These are phyloP conservation scores for Vanessa cardui DNA, from an alignment of 2,888 invertebrate genomes.

Conservation along the genomic window DNA sequence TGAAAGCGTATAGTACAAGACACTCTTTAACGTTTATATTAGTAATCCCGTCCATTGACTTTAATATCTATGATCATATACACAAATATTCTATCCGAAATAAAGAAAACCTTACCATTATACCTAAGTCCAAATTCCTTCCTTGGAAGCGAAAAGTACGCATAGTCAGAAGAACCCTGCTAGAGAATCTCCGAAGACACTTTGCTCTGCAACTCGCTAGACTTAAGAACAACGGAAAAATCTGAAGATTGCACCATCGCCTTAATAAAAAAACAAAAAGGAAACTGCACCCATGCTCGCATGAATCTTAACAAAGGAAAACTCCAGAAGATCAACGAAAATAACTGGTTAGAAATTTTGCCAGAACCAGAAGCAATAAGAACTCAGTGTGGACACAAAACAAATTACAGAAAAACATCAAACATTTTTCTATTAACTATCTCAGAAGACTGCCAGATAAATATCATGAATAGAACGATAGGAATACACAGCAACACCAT, in stretches of 20 bases:
- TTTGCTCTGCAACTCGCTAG: conserved; percentile 5
- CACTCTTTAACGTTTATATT: no score
- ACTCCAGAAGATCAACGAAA: background rate
- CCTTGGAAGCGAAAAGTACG: conserved; percentile 35
- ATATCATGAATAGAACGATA: conserved; percentile 4
- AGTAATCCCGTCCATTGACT: no score
- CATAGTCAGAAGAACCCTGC: conserved; percentile 16
- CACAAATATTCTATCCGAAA: conserved; percentile 25
- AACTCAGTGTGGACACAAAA: conserved; percentile 2
- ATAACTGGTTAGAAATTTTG: background rate
- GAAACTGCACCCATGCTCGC: no score
- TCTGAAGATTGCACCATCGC: conserved; percentile 3
- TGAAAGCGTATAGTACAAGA: no score
- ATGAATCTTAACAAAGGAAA: background rate
- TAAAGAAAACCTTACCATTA: conserved; percentile 29
- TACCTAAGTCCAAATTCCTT: conserved; percentile 35
- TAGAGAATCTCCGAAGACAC: background rate
- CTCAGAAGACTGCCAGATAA: background rate
- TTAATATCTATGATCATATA: no score
- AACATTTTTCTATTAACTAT: background rate
- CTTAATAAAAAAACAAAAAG: background rate
- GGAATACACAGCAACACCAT: conserved; percentile 1
- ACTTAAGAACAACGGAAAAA: background rate
- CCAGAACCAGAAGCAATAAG: background rate
- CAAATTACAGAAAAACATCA: conserved; percentile 2